Evolutionary conservation across 2,888 invertebrate genomes (phyloP), one percentile per base, ranked within the genome.

Genomic region (Dendrolimus houi): DNA sequence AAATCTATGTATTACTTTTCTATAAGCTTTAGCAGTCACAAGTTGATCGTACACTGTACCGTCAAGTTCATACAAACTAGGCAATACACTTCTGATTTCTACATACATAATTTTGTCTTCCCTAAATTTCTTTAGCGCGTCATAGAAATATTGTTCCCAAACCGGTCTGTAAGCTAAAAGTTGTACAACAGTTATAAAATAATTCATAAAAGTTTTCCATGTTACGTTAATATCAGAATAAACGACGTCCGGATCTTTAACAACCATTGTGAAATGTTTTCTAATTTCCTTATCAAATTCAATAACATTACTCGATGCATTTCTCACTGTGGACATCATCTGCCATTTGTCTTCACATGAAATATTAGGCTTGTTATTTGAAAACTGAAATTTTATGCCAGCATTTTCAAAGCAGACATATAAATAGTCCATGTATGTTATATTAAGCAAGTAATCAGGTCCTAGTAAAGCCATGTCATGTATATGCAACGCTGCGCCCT

Each of bases 401-500:
- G 66, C 62, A 14, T 71, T 62, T 7, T 68, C 71, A 52, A 78
- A 76, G 54, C 93, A 93, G 1, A 91, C 85, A 66, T 93, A 94
- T 1, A 95, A 77, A 71, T 94, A 69, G 0, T 92, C 91, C 60
- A 88, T 85, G 64, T 93, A 94, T 0, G 95, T 95, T 41, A 95
- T 69, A 53, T 93, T 91, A 52, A 94, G 72, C 0, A 95, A 66
- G 63, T 92, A 95, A 61, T 94, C 93, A 0, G 92, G 85, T 8
- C 93, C 93, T 17, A 92, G 87, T 0, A 94, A 80, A 0, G 93
- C 93, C 59, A 93, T 92, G 63, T 95, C 93, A 70, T 96, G 96
- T 0, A 93, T 87, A 73, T 96, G 96, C 12, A 96, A 77, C 0
- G 93, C 92, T 0, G 92, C 94, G 6, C 95, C 96, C 82, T 96